Conservation (phyloP, 2,888 invertebrate species). For the Chromoteleia sp. region DNA sequence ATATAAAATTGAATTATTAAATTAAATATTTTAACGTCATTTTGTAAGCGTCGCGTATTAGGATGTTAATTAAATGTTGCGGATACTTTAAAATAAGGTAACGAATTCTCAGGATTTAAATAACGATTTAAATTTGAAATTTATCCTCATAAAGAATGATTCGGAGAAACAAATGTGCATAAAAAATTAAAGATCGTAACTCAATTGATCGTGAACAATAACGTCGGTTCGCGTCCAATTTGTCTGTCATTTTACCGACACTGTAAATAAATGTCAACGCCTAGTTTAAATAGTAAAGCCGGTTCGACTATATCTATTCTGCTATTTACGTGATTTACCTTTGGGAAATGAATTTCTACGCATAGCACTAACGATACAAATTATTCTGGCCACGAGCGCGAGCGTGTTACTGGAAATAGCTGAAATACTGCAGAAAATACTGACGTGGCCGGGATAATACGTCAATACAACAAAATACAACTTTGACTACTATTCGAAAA, state of each 20-base stretch:
- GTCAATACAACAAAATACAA: constrained; percentile 46
- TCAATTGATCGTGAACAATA: no score
- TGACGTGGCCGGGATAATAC: constrained; percentile 18
- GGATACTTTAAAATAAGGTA: no score
- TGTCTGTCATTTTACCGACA: background rate
- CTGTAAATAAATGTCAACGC: constrained; percentile 41
- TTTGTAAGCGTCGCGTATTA: no score
- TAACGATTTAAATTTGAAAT: no score
- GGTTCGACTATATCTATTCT: constrained; percentile 34
- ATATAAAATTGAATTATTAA: no score
- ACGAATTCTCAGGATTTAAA: no score
- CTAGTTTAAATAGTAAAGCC: constrained; percentile 23
- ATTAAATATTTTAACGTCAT: no score
- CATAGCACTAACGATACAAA: constrained; percentile 60
- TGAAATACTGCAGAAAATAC: constrained; percentile 61
- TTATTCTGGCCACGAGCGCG: constrained; percentile 63
- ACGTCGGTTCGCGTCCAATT: no score
- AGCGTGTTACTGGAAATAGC: constrained; percentile 42
- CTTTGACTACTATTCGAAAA: constrained; percentile 23
- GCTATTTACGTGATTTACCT: constrained; percentile 70
- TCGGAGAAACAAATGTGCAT: no score
- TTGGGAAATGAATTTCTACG: constrained; percentile 74
- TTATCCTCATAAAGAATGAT: no score
- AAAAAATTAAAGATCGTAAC: no score
- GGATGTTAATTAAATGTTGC: no score